phyloP scores from a whole-genome alignment of 2,888 invertebrate genomes.

The Agrochola lota region DNA sequence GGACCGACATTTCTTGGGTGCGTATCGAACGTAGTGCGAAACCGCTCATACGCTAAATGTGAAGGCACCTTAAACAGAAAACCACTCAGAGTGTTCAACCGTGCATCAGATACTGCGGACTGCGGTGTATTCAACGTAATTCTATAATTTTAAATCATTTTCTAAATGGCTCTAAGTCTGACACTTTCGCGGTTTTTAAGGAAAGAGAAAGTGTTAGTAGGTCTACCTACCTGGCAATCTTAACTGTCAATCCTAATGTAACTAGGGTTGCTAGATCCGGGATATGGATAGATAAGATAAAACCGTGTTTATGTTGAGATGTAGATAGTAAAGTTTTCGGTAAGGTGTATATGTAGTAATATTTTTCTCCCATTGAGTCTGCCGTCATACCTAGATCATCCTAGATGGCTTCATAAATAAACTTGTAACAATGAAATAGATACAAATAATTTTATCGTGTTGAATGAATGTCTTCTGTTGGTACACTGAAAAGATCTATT shows the following conservation, averaged over 20 bases:
- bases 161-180: constrained; percentile 21
- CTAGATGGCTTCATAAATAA: constrained; percentile 5
- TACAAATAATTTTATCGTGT: background rate
- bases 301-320: background rate
- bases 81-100: constrained; percentile 41
- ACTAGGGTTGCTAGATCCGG: background rate
- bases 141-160: constrained; percentile 40
- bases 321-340: background rate
- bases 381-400: background rate
- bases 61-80: constrained; percentile 14
- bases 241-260: background rate
- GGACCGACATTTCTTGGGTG: too few relatives aligned
- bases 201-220: constrained; percentile 20
- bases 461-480: background rate
- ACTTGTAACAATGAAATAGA: background rate
- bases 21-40: too few relatives aligned
- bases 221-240: background rate
- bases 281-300: background rate
- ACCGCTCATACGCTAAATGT: background rate
- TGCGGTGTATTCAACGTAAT: constrained; percentile 16
- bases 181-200: constrained; percentile 36
- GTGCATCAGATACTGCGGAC: constrained; percentile 13
- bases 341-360: background rate
- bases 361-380: background rate
- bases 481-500: background rate